Evolutionary conservation across 23 tunicate species (phyloP).

Genomic region (Corella eumyota): DNA sequence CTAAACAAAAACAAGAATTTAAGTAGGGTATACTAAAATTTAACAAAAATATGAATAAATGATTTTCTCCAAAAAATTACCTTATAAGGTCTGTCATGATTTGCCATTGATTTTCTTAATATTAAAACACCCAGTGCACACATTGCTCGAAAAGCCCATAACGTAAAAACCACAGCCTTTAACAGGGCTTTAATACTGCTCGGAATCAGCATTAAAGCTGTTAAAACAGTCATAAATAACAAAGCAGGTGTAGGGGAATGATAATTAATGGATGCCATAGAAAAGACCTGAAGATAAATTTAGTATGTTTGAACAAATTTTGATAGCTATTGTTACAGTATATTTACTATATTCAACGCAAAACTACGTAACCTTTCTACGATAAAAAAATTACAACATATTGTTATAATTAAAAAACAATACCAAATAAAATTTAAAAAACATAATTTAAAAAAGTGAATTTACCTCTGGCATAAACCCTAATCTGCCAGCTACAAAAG

Average conservation of each 20-base stretch:
- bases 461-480: conserved; percentile 90
- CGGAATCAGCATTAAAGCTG: conserved; percentile 45
- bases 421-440: too few relatives aligned
- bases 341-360: too few relatives aligned
- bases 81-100: conserved; percentile 63
- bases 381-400: too few relatives aligned
- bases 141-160: conserved; percentile 50
- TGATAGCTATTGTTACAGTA: too few relatives aligned
- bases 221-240: conserved; percentile 18
- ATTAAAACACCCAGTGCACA: conserved; percentile 37
- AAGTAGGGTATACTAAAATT: not conserved
- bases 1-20: conserved; percentile 18
- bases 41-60: not conserved
- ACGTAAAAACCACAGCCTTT: conserved; percentile 41
- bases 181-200: conserved; percentile 71
- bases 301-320: too few relatives aligned
- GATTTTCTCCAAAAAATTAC: too few relatives aligned
- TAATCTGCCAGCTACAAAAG: conserved; percentile 78
- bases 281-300: conserved; percentile 48
- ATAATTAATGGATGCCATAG: conserved; percentile 54
- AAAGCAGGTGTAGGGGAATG: conserved; percentile 66
- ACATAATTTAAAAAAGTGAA: too few relatives aligned
- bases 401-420: too few relatives aligned
- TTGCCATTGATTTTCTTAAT: conserved; percentile 29
- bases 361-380: too few relatives aligned